Evolutionary conservation across 64 coral and sea anemone genomes (phyloP), one percentile per base, ranked within the genome.

Genomic region (Pachyseris speciosa): DNA sequence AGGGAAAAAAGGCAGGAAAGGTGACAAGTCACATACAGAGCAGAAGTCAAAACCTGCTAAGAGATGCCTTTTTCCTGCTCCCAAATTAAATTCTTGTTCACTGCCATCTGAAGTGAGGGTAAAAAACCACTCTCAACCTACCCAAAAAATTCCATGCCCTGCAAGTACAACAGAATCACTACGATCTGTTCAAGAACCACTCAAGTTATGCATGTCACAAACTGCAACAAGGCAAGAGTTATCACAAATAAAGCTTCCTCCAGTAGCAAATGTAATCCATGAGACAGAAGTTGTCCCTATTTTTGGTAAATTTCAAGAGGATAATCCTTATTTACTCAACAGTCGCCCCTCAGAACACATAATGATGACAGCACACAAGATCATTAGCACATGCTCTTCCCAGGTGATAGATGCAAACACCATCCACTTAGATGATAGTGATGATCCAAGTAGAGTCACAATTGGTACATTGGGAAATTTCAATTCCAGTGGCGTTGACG

Each of bases 401-500:
- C n/a, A n/a, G n/a, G n/a, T n/a, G n/a, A n/a, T n/a, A n/a, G n/a
- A n/a, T n/a, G n/a, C n/a, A n/a, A n/a, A n/a, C n/a, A n/a, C n/a
- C n/a, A n/a, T n/a, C n/a, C n/a, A n/a, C n/a, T n/a, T n/a, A n/a
- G n/a, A n/a, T n/a, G n/a, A n/a, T n/a, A n/a, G n/a, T n/a, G n/a
- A n/a, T n/a, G n/a, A n/a, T n/a, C n/a, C n/a, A n/a, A n/a, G n/a
- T n/a, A n/a, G n/a, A n/a, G n/a, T n/a, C n/a, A 75, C 42, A 71
- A 53, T 89, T 43, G 87, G 72, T 2, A 34, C 37, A 8, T 13
- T 89, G 8, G 87, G 73, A 2, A 77, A 41, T 11, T 89, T 89
- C 43, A 78, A 42, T 29, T 45, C 6, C 12, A 13, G 63, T 64
- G 47, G 49, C 30, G 2, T 89, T 32, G 64, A 78, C 11, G 43